phyloP scores from a whole-genome alignment of 2,888 invertebrate species.

The Stegophylla sp. region DNA sequence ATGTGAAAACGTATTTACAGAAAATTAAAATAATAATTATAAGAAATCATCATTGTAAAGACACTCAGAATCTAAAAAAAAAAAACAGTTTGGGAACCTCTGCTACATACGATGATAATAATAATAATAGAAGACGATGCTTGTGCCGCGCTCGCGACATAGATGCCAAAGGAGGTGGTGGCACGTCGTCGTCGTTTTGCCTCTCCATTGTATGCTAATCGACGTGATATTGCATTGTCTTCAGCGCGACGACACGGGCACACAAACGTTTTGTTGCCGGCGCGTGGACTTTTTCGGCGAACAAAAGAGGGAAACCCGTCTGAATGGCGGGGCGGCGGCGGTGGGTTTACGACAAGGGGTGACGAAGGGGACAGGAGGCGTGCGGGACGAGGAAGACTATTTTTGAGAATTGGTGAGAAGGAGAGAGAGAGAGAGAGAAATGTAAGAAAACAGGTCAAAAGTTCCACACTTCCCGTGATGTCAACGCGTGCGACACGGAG shows the following conservation, averaged over 20 bases:
- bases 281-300: conserved; percentile 47
- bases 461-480: conserved; percentile 33
- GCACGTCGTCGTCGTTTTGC: conserved; percentile 42
- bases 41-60: no score
- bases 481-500: background rate
- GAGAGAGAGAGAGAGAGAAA: background rate
- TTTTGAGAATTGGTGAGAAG: background rate
- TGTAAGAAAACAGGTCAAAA: conserved; percentile 46
- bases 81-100: no score
- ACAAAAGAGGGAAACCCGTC: conserved; percentile 45
- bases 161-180: conserved; percentile 38
- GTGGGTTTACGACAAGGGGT: background rate
- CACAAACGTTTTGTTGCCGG: conserved; percentile 9
- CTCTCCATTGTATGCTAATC: conserved; percentile 58
- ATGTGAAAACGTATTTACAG: no score
- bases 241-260: conserved; percentile 3
- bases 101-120: background rate
- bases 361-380: background rate
- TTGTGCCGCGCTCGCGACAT: conserved; percentile 3
- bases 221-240: conserved; percentile 49
- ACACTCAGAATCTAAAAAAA: no score
- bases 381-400: background rate
- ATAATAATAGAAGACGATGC: background rate
- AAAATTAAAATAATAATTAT: no score
- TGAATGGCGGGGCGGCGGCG: background rate